Evolutionary conservation across 1,140 invertebrate species (phyloP).

Genomic region (Linepithema humile): DNA sequence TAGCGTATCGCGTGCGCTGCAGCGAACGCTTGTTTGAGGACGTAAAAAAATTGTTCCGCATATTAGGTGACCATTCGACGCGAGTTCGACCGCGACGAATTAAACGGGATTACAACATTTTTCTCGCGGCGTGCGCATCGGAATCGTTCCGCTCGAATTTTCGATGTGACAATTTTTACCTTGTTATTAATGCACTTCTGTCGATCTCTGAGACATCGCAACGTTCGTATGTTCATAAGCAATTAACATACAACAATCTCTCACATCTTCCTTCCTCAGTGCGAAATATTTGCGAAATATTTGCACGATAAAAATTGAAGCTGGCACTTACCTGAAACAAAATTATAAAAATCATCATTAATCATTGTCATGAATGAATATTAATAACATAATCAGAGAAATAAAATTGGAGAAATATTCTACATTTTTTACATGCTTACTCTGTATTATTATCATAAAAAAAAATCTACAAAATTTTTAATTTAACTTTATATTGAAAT

Average conservation of each 20-base stretch:
- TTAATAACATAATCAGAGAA: not conserved
- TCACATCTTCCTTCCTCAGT: not conserved
- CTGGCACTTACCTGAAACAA: conserved; percentile 30
- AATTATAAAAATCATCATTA: conserved; percentile 34
- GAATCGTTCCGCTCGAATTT: not conserved
- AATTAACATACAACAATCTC: conserved; percentile 5
- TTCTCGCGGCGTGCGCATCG: not conserved
- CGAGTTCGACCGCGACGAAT: not conserved
- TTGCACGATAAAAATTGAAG: not conserved
- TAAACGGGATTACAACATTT: not conserved
- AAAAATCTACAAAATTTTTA: not conserved
- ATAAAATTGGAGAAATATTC: not conserved
- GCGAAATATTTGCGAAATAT: not conserved
- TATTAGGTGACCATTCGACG: not conserved
- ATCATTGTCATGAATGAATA: not conserved
- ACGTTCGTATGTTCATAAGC: not conserved
- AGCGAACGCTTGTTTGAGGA: not conserved
- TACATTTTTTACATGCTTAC: not conserved
- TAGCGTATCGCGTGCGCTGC: not conserved
- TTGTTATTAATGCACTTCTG: not conserved
- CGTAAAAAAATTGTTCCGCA: not conserved
- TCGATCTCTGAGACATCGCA: not conserved
- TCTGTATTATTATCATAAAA: not conserved
- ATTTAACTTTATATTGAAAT: not conserved
- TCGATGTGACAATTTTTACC: conserved; percentile 20